Evolutionary conservation across 2,888 invertebrate species (phyloP), one percentile per base, ranked within the genome.

Genomic region (Anthoptus insignis): DNA sequence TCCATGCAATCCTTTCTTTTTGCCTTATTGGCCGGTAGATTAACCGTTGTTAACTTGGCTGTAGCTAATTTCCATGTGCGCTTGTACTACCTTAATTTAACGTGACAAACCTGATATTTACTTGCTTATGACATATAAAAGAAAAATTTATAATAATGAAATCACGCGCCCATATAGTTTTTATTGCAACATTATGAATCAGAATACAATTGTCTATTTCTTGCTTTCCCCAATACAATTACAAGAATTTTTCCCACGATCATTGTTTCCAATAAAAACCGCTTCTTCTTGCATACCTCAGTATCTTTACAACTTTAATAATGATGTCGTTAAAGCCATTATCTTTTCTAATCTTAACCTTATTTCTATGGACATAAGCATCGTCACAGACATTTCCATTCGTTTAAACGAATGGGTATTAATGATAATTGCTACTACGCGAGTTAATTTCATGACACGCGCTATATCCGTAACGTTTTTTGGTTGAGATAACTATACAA

Each of bases 231-330:
- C 70, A 70, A 71, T 84, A 89, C 88, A 85, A 86, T 90, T 87
- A 66, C 64, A 74, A 79, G 73, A 73, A 82, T 85, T 83, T 39
- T 88, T 90, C 90, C 88, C 90, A 90, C 89, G 89, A 76, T 83
- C 81, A 86, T 86, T 84, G 81, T 85, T 78, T 83, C 74, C 67
- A 79, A 77, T 78, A 76, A 80, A 79, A 81, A 81, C 74, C 67
- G 69, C 73, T 67, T 68, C 68, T 73, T 73, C 74, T 76, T 74
- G 73, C 73, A 75, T 73, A 74, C 71, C 70, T 75, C 71, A 71
- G 71, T 72, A 50, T 57, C 52, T 66, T 45, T 39, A 65, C 73
- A 68, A 72, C 42, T 45, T 70, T 72, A 69, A 39, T 2, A 59
- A 19, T 65, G 14, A 21, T 61, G 29, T 22, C 39, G 6, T 8